Evolutionary conservation across 2,113 vertebrate species (phyloP).

Genomic region (Alethe castanea): DNA sequence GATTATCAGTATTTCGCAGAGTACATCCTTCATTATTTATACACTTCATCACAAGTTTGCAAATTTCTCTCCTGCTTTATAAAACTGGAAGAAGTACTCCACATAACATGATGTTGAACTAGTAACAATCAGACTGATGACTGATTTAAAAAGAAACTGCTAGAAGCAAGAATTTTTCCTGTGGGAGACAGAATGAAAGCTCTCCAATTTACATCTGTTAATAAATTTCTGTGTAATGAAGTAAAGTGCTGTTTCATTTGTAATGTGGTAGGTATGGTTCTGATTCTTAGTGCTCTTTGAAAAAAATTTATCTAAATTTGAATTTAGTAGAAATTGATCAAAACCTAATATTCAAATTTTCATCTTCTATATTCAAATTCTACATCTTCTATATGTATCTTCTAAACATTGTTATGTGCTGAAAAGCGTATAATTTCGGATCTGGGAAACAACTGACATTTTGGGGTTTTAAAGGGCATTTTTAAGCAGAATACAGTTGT

Average conservation of each 20-base stretch:
- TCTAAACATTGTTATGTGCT: neutral
- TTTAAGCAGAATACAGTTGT: neutral
- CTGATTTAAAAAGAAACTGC: neutral
- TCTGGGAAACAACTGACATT: neutral
- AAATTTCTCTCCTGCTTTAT: neutral
- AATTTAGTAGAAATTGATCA: neutral
- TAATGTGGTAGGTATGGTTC: neutral
- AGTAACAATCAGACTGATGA: neutral
- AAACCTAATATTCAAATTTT: neutral
- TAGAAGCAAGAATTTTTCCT: neutral
- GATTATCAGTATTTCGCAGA: neutral
- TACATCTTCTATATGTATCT: neutral
- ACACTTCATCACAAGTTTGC: neutral
- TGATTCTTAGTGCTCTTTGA: neutral
- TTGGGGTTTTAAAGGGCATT: neutral
- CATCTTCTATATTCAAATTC: neutral
- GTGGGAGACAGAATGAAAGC: neutral
- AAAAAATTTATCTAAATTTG: neutral
- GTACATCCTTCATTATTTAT: neutral
- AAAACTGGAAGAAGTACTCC: neutral
- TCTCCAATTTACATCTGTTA: neutral
- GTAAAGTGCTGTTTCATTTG: neutral
- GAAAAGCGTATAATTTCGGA: neutral
- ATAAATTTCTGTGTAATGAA: neutral
- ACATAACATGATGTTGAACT: accelerated